A percentile compares a stretch with the other conserved stretches of the same genome.
phyloP scores from a whole-genome alignment of 2,797 vertebrate genomes.

The Apodemus agrarius region DNA sequence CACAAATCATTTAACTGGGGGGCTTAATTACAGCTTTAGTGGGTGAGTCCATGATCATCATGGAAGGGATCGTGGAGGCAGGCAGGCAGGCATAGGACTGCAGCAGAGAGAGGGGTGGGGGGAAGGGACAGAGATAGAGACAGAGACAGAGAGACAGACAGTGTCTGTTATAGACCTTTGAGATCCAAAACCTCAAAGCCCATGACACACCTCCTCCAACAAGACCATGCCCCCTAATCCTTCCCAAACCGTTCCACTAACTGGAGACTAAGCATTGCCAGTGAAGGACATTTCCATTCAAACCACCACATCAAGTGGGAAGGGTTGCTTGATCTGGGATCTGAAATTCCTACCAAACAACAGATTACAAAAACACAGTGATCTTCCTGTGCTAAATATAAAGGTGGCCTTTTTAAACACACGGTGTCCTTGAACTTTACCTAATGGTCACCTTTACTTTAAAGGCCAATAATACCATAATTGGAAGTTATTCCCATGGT shows the following conservation, averaged over 20 bases:
- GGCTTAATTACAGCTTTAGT: background rate
- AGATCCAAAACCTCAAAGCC: background rate
- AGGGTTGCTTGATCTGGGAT: conserved; percentile 6
- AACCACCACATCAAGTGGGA: background rate
- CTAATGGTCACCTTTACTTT: background rate
- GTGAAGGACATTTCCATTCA: background rate
- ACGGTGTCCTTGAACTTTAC: background rate
- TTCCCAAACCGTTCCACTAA: background rate
- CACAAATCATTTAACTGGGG: background rate
- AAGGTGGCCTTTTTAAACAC: background rate
- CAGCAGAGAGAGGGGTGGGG: too few relatives aligned
- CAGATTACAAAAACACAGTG: background rate
- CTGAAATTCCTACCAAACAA: background rate
- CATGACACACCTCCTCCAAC: background rate
- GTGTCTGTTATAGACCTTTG: background rate
- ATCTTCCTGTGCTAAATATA: background rate
- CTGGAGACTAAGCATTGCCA: too few relatives aligned
- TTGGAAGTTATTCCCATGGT: conserved; percentile 16
- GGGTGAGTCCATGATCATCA: background rate
- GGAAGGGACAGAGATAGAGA: background rate
- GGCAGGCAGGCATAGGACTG: background rate
- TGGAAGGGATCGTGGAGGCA: background rate
- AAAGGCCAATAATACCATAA: conserved; percentile 18
- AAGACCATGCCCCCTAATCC: background rate
- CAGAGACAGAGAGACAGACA: too few relatives aligned